Conservation (phyloP, 2,888 invertebrate species). For the Dexiosoma caninum region DNA sequence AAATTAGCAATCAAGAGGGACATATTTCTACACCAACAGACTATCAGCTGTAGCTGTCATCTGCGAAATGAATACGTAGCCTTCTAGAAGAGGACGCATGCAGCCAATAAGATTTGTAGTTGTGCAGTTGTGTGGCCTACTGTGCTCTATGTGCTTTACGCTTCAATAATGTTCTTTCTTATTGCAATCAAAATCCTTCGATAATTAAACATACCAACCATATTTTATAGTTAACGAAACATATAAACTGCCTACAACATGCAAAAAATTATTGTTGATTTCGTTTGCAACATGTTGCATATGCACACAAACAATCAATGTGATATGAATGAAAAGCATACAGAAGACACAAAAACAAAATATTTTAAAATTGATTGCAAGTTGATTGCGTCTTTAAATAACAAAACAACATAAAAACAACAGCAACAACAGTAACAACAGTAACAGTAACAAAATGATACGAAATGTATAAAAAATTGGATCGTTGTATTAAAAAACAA, state of each 20-base stretch:
- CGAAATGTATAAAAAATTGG: slow-evolving; percentile 47
- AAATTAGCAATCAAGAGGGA: too few relatives aligned
- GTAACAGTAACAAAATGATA: slow-evolving; percentile 21
- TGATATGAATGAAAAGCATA: slow-evolving; percentile 59
- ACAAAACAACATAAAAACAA: slow-evolving; percentile 44
- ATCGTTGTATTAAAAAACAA: slow-evolving; percentile 47
- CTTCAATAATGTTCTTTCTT: too few relatives aligned
- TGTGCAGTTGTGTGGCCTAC: too few relatives aligned
- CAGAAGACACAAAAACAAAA: slow-evolving; percentile 31
- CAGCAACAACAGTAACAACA: background rate
- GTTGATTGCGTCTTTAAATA: slow-evolving; percentile 60
- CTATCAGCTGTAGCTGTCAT: too few relatives aligned
- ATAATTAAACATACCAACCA: background rate
- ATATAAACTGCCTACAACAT: slow-evolving; percentile 52
- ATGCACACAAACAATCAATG: slow-evolving; percentile 51
- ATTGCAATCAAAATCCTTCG: background rate
- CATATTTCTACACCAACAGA: too few relatives aligned
- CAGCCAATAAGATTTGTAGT: too few relatives aligned
- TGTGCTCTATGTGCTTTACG: too few relatives aligned
- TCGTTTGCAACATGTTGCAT: slow-evolving; percentile 64
- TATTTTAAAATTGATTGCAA: slow-evolving; percentile 62
- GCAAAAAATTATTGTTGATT: slow-evolving; percentile 66
- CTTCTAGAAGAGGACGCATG: too few relatives aligned
- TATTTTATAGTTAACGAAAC: slow-evolving; percentile 28
- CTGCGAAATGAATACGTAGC: too few relatives aligned